Base-by-base conservation (phyloP, 2,797 vertebrate genomes). In the Hemibagrus guttatus region DNA sequence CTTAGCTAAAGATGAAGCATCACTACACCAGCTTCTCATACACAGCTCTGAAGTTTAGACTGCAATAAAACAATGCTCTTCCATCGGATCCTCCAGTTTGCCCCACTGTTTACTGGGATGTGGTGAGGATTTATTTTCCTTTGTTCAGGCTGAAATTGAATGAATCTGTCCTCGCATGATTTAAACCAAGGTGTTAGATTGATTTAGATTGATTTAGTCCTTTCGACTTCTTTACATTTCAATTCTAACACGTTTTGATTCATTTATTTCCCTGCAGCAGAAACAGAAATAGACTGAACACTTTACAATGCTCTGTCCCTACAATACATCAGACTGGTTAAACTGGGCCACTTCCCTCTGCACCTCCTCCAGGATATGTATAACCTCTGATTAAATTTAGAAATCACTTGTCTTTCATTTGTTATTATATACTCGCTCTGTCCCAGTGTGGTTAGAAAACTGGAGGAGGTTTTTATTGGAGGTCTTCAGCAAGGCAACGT, bases 131-230 rank as follows among this genome's bases (percentile, higher is more conserved):
- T 82, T 85, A 80, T 88, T 86, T 85, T 85, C 87, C 90, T 92
- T 93, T 92, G 90, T 92, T 91, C 88, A 46, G 84, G 12, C 81
- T 84, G 46, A 87, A 90, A 88, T 86, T 79, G 56, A 49, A 85
- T 89, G 58, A 83, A 35, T 26, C 84, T 80, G 56, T 59, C 46
- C 71, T 82, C 66, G 72, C 82, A 74, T 66, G 23, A 75, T 71
- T 81, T 59, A n/a, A 49, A 49, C 7, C 19, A 52, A 68, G 9
- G 35, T 71, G 42, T 66, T 56, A 26, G 14, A 80, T 39, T 8
- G 59, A 21, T 83, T 3, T 64, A 7, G 26, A 13, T 39, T 4
- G 21, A 9, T 39, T 3, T 31, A 4, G 13, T 56, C 17, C 17
- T 35, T 71, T 39, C 11, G 11, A 28, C 12, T 1, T 76, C 8